Conservation (phyloP, 2,113 vertebrate species). For the Campylomormyrus numenius region DNA sequence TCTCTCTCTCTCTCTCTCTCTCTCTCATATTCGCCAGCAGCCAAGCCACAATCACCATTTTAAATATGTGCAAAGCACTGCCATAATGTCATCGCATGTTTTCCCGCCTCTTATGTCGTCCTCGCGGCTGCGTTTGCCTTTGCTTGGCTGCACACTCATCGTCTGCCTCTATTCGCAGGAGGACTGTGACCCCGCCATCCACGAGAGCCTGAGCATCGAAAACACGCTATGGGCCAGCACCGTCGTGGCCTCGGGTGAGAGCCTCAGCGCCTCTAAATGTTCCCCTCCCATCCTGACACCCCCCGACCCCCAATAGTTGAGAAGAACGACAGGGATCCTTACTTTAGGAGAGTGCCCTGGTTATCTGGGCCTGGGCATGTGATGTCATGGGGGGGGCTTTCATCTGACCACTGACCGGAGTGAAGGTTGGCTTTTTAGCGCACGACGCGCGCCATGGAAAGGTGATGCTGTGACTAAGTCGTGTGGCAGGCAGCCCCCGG, state of each 20-base stretch:
- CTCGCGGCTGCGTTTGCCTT: neutral
- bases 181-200: slow-evolving; percentile 80
- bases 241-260: slow-evolving; percentile 87
- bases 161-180: slow-evolving; percentile 61
- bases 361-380: neutral
- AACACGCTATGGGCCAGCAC: slow-evolving; percentile 96
- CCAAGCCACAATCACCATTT: neutral
- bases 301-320: neutral
- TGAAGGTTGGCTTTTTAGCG: neutral
- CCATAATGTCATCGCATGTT: neutral
- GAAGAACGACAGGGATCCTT: neutral
- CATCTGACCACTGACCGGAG: neutral
- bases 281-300: neutral
- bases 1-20: neutral
- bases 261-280: neutral
- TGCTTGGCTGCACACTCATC: neutral
- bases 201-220: slow-evolving; percentile 91
- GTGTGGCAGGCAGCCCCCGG: neutral
- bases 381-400: neutral
- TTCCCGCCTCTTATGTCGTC: neutral
- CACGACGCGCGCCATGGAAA: neutral
- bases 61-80: neutral
- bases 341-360: neutral
- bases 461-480: neutral
- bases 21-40: neutral